Conservation (phyloP, 2,113 vertebrate species). For the Pollachius pollachius region DNA sequence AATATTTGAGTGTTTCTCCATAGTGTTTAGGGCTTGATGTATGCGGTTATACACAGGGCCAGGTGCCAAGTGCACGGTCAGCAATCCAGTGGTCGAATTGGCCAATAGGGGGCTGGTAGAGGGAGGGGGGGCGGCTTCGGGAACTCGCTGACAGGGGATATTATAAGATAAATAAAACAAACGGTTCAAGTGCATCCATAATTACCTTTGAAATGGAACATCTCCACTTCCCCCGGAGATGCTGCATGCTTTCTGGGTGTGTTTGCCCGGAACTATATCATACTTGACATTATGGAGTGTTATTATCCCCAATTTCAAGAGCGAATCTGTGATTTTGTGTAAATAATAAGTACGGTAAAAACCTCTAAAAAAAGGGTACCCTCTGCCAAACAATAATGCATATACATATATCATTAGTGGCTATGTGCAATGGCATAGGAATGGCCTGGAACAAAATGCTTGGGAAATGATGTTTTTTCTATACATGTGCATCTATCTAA, state of each 20-base stretch:
- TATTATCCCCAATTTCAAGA: no score
- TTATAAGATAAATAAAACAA: conserved; percentile 63
- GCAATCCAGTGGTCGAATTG: conserved; percentile 52
- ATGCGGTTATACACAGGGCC: conserved; percentile 65
- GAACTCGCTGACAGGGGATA: conserved; percentile 38
- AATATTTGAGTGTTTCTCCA: conserved; percentile 63
- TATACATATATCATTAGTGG: conserved; percentile 6
- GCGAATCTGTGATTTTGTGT: no score
- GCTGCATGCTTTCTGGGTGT: conserved; percentile 17
- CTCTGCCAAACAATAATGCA: conserved; percentile 18
- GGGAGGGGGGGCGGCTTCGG: conserved; percentile 33
- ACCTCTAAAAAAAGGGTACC: no score
- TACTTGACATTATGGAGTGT: no score
- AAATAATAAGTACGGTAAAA: no score
- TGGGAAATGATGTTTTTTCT: conserved; percentile 18
- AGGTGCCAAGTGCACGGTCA: conserved; percentile 62
- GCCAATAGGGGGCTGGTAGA: conserved; percentile 28
- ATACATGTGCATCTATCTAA: conserved; percentile 22
- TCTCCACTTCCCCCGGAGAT: neutral
- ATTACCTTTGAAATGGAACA: conserved; percentile 50
- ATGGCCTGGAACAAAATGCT: neutral
- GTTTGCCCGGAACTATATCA: neutral
- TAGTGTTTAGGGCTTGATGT: conserved; percentile 69
- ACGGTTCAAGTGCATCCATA: conserved; percentile 49
- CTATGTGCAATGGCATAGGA: no score